phyloP scores from a whole-genome alignment of 2,888 invertebrate species.

The Harpagoxenus sublaevis region DNA sequence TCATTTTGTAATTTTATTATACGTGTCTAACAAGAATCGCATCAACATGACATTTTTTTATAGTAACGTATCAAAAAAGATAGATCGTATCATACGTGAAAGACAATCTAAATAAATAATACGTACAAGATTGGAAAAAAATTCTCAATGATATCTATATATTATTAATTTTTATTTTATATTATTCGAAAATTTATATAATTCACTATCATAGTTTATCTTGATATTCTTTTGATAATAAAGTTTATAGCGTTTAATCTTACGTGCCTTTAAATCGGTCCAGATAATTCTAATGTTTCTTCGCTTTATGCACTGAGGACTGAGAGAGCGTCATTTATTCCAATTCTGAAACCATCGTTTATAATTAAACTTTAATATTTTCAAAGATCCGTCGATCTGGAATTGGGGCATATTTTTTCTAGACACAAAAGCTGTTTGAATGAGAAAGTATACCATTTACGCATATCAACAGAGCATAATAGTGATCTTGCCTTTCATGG shows the following conservation, averaged over 20 bases:
- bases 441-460: conserved; percentile 26
- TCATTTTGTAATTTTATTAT: neutral
- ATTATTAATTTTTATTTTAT: neutral
- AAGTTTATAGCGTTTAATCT: neutral
- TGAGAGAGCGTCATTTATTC: neutral
- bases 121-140: neutral
- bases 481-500: conserved; percentile 41
- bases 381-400: conserved; percentile 5
- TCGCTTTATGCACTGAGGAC: neutral
- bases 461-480: conserved; percentile 30
- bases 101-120: neutral
- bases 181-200: neutral
- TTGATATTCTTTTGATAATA: neutral
- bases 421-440: conserved; percentile 32
- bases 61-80: too few relatives aligned
- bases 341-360: neutral
- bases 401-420: conserved; percentile 17
- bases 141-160: neutral
- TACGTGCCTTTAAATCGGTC: neutral
- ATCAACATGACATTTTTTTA: neutral
- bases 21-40: neutral
- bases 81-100: neutral
- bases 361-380: conserved; percentile 7
- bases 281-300: neutral
- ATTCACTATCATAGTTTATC: neutral